Percentiles rank a stretch among this genome's conserved stretches.
These are phyloP conservation scores for Ametastegia equiseti DNA, from an alignment of 2,888 invertebrate genomes.

Conservation along the genomic window DNA sequence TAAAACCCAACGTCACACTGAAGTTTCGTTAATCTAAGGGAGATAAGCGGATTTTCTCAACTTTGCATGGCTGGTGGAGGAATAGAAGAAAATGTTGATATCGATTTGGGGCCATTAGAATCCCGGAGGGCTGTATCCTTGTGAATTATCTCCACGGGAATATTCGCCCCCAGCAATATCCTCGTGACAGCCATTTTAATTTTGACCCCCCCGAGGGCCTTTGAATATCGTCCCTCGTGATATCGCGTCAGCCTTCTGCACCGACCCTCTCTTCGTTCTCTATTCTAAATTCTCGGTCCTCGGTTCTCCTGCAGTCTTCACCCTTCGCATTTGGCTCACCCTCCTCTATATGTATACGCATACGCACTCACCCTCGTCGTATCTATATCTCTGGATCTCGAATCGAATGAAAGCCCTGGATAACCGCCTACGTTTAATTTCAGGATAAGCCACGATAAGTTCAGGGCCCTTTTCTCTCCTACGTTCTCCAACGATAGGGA, in stretches of 20 bases:
- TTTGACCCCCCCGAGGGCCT: conserved; percentile 64
- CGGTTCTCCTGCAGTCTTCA: conserved; percentile 24
- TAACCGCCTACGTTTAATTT: conserved; percentile 68
- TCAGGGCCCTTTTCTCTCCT: conserved; percentile 14
- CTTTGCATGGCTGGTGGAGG: not conserved
- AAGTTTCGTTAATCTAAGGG: too few relatives aligned
- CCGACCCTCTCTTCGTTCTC: conserved; percentile 41
- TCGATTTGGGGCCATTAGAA: not conserved
- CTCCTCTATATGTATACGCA: conserved; percentile 4
- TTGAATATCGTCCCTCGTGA: conserved; percentile 68
- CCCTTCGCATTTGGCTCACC: conserved; percentile 34
- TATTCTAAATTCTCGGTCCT: conserved; percentile 48
- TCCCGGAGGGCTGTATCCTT: not conserved
- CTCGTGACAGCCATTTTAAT: conserved; percentile 72
- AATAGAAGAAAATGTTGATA: not conserved
- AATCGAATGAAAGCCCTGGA: conserved; percentile 52
- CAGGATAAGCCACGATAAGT: conserved; percentile 61
- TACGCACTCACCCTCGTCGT: conserved; percentile 10
- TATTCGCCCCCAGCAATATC: not conserved
- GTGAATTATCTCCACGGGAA: not conserved
- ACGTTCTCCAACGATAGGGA: not conserved
- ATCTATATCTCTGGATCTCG: conserved; percentile 37
- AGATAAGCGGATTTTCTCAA: too few relatives aligned
- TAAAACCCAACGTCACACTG: too few relatives aligned
- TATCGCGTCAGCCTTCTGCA: conserved; percentile 52